These are phyloP conservation scores for Mellivora capensis DNA, from an alignment of 2,113 vertebrate genomes.

Conservation along the genomic window DNA sequence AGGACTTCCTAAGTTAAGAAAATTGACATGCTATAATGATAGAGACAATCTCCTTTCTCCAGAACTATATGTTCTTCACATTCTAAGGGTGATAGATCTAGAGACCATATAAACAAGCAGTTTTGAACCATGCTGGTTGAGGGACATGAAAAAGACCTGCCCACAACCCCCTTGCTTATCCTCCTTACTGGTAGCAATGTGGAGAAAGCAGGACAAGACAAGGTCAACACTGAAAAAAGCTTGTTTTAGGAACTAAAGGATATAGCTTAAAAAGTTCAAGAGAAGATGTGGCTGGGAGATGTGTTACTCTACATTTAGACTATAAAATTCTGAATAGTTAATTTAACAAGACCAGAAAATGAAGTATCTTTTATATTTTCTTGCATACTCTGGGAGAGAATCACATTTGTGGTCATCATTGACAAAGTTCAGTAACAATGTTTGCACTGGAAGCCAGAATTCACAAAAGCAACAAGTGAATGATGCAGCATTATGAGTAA, in stretches of 20 bases:
- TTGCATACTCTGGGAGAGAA: background rate
- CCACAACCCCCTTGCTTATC: fast-evolving
- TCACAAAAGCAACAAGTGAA: background rate
- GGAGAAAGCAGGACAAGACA: no score
- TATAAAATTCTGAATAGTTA: background rate
- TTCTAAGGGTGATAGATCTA: background rate
- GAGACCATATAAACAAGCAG: fast-evolving
- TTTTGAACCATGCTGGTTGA: background rate
- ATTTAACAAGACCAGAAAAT: background rate
- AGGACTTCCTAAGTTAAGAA: background rate
- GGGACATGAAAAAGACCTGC: background rate
- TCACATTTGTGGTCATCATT: background rate
- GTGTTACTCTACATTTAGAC: background rate
- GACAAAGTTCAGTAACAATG: background rate
- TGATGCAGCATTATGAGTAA: background rate
- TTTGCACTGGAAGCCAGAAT: background rate
- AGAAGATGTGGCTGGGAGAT: background rate
- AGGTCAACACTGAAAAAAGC: background rate
- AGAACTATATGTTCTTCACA: background rate
- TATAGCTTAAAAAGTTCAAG: background rate
- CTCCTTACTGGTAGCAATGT: background rate
- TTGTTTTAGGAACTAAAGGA: background rate
- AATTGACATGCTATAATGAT: fast-evolving
- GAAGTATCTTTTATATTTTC: background rate
- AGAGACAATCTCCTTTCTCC: background rate